phyloP scores from a whole-genome alignment of 2,797 vertebrate species.

The Melanotaenia trifasciata region DNA sequence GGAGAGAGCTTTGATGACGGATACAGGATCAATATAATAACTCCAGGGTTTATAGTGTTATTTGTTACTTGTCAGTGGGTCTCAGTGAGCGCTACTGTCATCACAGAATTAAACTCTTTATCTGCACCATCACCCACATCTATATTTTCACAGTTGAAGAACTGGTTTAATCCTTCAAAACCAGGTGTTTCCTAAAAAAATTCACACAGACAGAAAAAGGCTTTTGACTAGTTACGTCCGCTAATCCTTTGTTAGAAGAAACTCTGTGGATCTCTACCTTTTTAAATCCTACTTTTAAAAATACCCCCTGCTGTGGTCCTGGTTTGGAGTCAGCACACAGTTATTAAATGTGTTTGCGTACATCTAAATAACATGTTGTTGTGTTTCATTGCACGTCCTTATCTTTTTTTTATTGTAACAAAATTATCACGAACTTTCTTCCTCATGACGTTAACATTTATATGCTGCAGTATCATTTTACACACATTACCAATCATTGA shows the following conservation, averaged over 20 bases:
- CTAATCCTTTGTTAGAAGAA: not conserved
- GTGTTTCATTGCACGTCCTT: not conserved
- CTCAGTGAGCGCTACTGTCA: not conserved
- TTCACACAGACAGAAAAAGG: not conserved
- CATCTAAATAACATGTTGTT: not conserved
- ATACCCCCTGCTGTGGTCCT: not conserved
- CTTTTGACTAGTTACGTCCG: not conserved
- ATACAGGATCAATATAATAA: not conserved
- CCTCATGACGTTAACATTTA: constrained; percentile 31
- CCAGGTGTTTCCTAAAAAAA: constrained; percentile 1
- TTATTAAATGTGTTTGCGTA: not conserved
- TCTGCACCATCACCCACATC: not conserved
- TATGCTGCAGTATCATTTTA: constrained; percentile 16
- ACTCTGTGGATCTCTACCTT: not conserved
- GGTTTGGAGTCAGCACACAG: not conserved
- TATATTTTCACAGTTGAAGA: not conserved
- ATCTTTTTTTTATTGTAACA: constrained; percentile 24
- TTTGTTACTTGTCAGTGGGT: not conserved
- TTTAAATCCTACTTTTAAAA: not conserved
- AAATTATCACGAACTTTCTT: constrained; percentile 3
- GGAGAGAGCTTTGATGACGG: not conserved
- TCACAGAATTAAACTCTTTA: not conserved
- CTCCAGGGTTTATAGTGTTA: not conserved
- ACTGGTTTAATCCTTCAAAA: not conserved
- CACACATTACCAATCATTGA: constrained; percentile 2